These are phyloP conservation scores for Agrilus cyanescens DNA, from an alignment of 2,888 invertebrate genomes.

Conservation along the genomic window DNA sequence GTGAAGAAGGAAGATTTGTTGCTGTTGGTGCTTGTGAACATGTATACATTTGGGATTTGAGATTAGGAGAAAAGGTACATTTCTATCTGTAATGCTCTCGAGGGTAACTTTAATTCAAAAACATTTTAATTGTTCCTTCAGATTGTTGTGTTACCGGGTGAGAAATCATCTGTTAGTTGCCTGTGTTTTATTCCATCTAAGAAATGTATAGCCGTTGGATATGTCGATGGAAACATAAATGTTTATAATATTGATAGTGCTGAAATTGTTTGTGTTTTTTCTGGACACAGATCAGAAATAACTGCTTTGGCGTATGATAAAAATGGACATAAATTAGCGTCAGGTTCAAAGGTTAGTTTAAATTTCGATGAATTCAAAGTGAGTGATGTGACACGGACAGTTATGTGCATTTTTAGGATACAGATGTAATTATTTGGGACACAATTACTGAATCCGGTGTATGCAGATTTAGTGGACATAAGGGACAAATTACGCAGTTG, in stretches of 20 bases:
- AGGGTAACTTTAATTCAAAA: background rate
- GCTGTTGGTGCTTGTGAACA: conserved; percentile 91
- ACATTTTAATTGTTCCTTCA: conserved; percentile 32
- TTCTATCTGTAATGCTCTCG: conserved; percentile 1
- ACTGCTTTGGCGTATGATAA: conserved; percentile 73
- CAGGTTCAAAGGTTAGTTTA: conserved; percentile 64
- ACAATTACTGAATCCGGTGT: conserved; percentile 84
- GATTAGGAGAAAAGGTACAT: conserved; percentile 65
- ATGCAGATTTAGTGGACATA: conserved; percentile 83
- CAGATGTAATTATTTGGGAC: conserved; percentile 91
- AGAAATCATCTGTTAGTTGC: conserved; percentile 66
- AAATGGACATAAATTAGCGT: conserved; percentile 73
- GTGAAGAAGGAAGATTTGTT: conserved; percentile 69
- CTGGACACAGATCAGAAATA: conserved; percentile 78
- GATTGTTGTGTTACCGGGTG: conserved; percentile 68
- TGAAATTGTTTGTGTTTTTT: conserved; percentile 59
- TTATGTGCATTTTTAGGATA: conserved; percentile 52
- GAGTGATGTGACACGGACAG: conserved; percentile 1
- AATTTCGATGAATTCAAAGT: background rate
- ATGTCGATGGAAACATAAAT: conserved; percentile 77
- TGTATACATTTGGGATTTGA: conserved; percentile 88
- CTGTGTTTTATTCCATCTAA: conserved; percentile 66
- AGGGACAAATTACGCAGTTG: conserved; percentile 74
- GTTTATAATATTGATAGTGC: conserved; percentile 67
- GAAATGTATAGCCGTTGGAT: conserved; percentile 79